Evolutionary conservation across 2,113 vertebrate species (phyloP), one percentile per base, ranked within the genome.

Genomic region (Struthidea cinerea): DNA sequence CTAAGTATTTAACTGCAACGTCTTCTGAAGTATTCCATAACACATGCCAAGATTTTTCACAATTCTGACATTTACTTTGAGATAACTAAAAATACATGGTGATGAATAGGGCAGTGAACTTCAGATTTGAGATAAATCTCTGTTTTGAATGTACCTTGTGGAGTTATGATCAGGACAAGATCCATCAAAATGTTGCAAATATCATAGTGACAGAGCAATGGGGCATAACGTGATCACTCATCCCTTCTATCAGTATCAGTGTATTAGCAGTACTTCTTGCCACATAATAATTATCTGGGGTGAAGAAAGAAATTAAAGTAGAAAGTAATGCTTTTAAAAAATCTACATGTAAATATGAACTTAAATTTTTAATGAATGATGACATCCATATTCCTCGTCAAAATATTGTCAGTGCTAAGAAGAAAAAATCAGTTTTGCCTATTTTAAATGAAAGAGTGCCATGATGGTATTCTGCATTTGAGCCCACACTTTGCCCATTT

Each of bases 71-170:
- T 64, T 84, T 90, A 63, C 65, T 91, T 92, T 87, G 61, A 90
- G 80, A 81, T 87, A 97, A 94, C 89, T 41, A 97, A 94, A 93
- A 97, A 94, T 56, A 63, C 11, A 77, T 90, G 18, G 57, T 73
- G 80, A 90, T 67, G 11, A 96, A 96, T 50, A 84, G 52, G 23
- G 52, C 63, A 32, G 20, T 87, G 32, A 95, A 91, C 44, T 93
- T 96, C 64, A 64, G n/a, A 91, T 93, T 88, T 53, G 20, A 55
- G 41, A 94, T 70, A 79, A 94, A 78, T 44, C 46, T 94, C 53
- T 73, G 32, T 52, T 97, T 95, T 53, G n/a, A 93, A 81, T 57
- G 9, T 71, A 53, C 37, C 75, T 33, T 49, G 28, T 39, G 67
- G 50, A 91, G 68, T 75, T 33, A 46, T 24, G 24, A 46, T 63